A percentile compares a stretch with the other conserved stretches of the same genome.
Conservation (phyloP, 2,888 invertebrate genomes). For the Malthinus flaveolus region DNA sequence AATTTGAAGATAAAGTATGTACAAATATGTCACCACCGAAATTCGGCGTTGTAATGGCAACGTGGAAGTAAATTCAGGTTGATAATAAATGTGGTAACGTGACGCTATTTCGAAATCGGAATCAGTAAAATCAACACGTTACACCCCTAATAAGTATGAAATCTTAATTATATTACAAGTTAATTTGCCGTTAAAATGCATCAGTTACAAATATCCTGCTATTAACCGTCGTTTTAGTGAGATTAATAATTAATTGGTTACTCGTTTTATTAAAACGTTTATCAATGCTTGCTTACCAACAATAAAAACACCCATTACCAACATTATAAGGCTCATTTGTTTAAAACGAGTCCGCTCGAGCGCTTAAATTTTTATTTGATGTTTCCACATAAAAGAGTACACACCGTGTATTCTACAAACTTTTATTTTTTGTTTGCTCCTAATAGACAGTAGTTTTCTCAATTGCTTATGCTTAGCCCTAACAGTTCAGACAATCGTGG, state of each 20-base stretch:
- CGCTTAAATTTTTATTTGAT: too few relatives aligned
- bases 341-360: too few relatives aligned
- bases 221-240: conserved; percentile 11
- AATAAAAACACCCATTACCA: conserved; percentile 1
- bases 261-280: neutral
- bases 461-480: too few relatives aligned
- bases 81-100: conserved; percentile 20
- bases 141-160: neutral
- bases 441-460: too few relatives aligned
- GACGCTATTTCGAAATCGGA: conserved; percentile 5
- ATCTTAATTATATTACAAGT: conserved; percentile 8
- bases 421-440: too few relatives aligned
- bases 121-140: neutral
- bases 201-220: conserved; percentile 18
- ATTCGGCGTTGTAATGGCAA: conserved; percentile 4
- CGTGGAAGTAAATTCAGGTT: conserved; percentile 9
- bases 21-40: conserved; percentile 15
- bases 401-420: too few relatives aligned
- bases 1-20: conserved; percentile 20
- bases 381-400: too few relatives aligned
- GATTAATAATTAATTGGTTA: conserved; percentile 2
- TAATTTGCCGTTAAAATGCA: conserved; percentile 23
- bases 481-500: too few relatives aligned
- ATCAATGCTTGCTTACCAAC: conserved; percentile 1
- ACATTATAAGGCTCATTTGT: too few relatives aligned